Conservation (phyloP, 1,140 invertebrate species). For the Heliconius eleuchia region DNA sequence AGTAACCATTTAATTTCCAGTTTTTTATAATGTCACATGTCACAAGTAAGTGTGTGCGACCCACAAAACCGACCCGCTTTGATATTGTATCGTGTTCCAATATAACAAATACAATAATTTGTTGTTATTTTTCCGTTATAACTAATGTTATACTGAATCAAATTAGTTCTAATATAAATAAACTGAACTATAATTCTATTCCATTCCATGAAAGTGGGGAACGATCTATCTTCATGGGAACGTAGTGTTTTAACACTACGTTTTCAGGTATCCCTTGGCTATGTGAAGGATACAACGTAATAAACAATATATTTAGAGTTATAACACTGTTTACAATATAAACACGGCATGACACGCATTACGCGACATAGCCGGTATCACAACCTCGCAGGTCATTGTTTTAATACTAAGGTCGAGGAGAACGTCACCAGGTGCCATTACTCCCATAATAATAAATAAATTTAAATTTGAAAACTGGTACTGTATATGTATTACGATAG, state of each 20-base stretch:
- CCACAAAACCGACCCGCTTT: slow-evolving; percentile 55
- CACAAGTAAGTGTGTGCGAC: slow-evolving; percentile 36
- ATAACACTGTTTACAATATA: slow-evolving; percentile 1
- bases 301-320: neutral
- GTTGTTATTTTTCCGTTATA: slow-evolving; percentile 2
- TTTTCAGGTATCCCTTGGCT: no score
- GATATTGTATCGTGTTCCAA: slow-evolving; percentile 44
- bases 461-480: neutral
- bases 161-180: no score
- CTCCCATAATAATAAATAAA: neutral
- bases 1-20: slow-evolving; percentile 22
- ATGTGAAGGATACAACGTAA: no score
- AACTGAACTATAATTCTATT: no score
- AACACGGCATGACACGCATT: slow-evolving; percentile 12
- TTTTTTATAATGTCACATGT: slow-evolving; percentile 23
- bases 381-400: slow-evolving; percentile 18
- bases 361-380: slow-evolving; percentile 16
- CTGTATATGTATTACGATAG: neutral
- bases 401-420: slow-evolving; percentile 18
- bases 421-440: slow-evolving; percentile 3
- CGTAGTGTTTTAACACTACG: no score
- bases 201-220: no score
- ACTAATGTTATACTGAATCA: neutral
- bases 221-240: no score
- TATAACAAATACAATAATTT: slow-evolving; percentile 22